Conservation (phyloP, 2,888 invertebrate species). For the Odontothrips loti region DNA sequence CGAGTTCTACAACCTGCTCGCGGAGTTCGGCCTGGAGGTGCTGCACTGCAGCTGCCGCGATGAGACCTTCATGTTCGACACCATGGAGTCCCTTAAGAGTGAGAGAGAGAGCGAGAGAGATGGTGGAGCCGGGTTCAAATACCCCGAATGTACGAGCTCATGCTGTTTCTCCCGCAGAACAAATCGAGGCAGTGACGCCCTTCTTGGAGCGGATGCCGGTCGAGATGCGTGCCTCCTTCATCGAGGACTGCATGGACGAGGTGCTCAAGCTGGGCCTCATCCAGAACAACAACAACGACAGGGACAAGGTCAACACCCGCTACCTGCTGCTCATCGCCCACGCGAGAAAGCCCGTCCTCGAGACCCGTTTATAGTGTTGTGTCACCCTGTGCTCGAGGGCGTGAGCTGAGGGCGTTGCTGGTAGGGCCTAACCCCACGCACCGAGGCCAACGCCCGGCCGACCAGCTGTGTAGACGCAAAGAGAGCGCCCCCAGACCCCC, state of each 20-base stretch:
- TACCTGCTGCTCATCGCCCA: background rate
- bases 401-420: too few relatives aligned
- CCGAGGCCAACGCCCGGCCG: background rate
- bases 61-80: background rate
- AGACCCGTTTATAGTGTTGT: too few relatives aligned
- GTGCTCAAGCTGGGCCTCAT: background rate
- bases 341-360: background rate
- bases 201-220: background rate
- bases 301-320: background rate
- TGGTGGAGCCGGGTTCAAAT: background rate
- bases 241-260: background rate
- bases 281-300: background rate
- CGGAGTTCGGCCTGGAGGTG: conserved; percentile 58
- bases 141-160: background rate
- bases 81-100: background rate
- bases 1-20: conserved; percentile 54
- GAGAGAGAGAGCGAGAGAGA: background rate
- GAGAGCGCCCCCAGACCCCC: too few relatives aligned
- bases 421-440: too few relatives aligned
- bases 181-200: background rate
- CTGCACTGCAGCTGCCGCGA: conserved; percentile 52
- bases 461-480: background rate
- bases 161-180: background rate
- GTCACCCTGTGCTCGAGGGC: too few relatives aligned
- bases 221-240: background rate